These are phyloP conservation scores for Amphimallon solstitiale DNA, from an alignment of 2,888 invertebrate genomes.

Conservation along the genomic window DNA sequence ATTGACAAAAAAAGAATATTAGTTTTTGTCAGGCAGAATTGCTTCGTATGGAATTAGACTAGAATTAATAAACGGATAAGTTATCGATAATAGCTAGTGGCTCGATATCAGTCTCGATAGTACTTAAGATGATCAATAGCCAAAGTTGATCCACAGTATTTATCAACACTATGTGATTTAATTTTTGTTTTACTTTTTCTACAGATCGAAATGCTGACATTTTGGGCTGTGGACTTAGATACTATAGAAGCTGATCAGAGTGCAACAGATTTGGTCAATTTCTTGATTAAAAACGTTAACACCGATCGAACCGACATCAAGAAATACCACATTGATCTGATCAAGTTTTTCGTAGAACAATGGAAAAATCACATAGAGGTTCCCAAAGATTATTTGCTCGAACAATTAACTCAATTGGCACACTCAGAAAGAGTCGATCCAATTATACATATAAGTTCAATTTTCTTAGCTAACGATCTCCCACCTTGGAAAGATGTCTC, in stretches of 20 bases:
- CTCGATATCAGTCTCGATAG: too few relatives aligned
- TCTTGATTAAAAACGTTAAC: conserved; percentile 65
- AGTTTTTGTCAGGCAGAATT: too few relatives aligned
- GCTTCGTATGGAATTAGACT: too few relatives aligned
- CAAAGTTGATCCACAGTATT: too few relatives aligned
- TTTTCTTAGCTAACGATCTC: conserved; percentile 59
- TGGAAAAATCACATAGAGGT: conserved; percentile 65
- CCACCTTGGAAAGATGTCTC: conserved; percentile 55
- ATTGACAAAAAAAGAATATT: too few relatives aligned
- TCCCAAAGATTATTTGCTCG: conserved; percentile 57
- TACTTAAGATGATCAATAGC: too few relatives aligned
- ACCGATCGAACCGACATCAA: conserved; percentile 66
- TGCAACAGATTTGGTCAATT: conserved; percentile 65
- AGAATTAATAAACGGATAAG: too few relatives aligned
- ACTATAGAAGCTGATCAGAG: conserved; percentile 57
- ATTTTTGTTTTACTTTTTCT: conserved; percentile 48
- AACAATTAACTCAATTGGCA: conserved; percentile 43
- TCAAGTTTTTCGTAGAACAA: conserved; percentile 66
- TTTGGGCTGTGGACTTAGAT: conserved; percentile 67
- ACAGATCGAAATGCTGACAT: conserved; percentile 61
- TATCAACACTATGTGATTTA: not conserved
- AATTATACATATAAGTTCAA: conserved; percentile 60
- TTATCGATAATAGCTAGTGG: too few relatives aligned
- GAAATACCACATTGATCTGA: conserved; percentile 70
- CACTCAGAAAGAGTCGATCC: conserved; percentile 53